Evolutionary conservation across 2,888 invertebrate genomes (phyloP), one percentile per base, ranked within the genome.

Genomic region (Tenodera sinensis): DNA sequence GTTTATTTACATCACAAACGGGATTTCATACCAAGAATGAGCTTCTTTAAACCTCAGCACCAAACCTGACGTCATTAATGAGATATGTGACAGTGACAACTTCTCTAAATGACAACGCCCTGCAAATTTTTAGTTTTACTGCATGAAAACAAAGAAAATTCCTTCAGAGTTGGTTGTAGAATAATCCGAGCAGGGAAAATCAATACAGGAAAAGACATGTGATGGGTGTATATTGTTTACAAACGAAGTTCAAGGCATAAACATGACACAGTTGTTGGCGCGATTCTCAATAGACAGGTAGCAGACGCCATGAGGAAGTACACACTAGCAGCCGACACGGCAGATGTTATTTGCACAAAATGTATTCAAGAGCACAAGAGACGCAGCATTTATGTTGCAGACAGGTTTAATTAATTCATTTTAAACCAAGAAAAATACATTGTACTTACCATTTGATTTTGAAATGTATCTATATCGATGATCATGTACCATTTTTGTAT

Each of bases 251-350:
- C 71, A 8, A 1, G n/a, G 30, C 28, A 86, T 12, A 81, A 71
- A 28, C 28, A 86, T 71, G 6, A 15, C 14, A 30, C 71, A 20
- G 28, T 71, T 71, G 89, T 91, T 90, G 90, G 89, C 89, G 90
- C 91, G 89, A 89, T 90, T 89, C 54, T 86, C 83, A 89, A 88
- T 83, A 91, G 91, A 91, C 91, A 86, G 28, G 85, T 93, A 93
- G 93, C 93, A 93, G 93, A 93, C 93, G 93, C 93, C 93, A 93
- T 93, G 92, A 92, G 92, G 92, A 92, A 25, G 54, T 71, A 71
- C 90, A 92, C 93, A 92, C 92, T 92, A 93, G 93, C 93, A 93
- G 93, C 93, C 93, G 93, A 91, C 90, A 88, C 34, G 25, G 15
- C 28, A 8, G 20, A 14, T 71, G 54, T 71, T 71, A 71, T 71